Evolutionary conservation across 2,888 invertebrate genomes (phyloP), one percentile per base, ranked within the genome.

Genomic region (Lottia scabra): DNA sequence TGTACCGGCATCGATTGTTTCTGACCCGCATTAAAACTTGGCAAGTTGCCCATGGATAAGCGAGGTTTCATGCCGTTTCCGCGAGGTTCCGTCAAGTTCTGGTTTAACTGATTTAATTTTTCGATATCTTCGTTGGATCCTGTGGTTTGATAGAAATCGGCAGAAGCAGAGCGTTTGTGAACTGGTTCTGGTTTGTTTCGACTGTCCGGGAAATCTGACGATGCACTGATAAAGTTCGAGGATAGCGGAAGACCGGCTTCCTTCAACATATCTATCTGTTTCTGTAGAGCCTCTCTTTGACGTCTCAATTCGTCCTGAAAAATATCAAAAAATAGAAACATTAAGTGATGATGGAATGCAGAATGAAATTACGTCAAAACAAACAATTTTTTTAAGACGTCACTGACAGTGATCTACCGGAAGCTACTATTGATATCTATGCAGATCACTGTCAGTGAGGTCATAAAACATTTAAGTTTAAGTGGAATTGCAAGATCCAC

Each of bases 301-400:
- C 96, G 92, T 87, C 95, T 97, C 15, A 98, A 91, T 82, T 96
- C 94, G 84, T 98, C 97, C n/a, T 97, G 56, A 56, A 56, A 56
- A 19, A 38, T 38, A 38, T 5, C n/a, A n/a, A 38, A 38, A 38
- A 4, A 38, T 38, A 38, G 8, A 38, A 38, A 38, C 8, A 10
- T 38, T 38, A 38, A 2, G n/a, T n/a, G n/a, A n/a, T n/a, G n/a
- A n/a, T n/a, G n/a, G n/a, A n/a, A n/a, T n/a, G n/a, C n/a, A n/a
- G n/a, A n/a, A n/a, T n/a, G n/a, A n/a, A n/a, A n/a, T n/a, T n/a
- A n/a, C n/a, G n/a, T n/a, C n/a, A n/a, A n/a, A n/a, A n/a, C n/a
- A n/a, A n/a, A n/a, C n/a, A n/a, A n/a, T n/a, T n/a, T n/a, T n/a
- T n/a, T n/a, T n/a, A n/a, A n/a, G n/a, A n/a, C n/a, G n/a, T n/a